Conservation (phyloP, 35 echinoderm and acorn worm species). For the Ophiothrix spiculata region DNA sequence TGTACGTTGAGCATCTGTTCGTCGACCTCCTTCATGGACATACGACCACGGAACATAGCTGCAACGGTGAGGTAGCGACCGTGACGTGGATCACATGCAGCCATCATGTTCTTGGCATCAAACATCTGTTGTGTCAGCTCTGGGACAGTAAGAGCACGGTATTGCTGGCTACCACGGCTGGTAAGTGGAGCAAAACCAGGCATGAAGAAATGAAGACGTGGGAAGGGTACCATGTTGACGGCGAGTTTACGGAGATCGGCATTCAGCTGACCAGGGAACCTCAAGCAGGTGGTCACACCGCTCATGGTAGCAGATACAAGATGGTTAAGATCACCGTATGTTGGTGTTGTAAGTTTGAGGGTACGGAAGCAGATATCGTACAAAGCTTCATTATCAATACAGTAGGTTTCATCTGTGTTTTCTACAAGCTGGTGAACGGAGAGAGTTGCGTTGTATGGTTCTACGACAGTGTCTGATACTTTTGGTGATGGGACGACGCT, state of each 20-base stretch:
- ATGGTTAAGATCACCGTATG: constrained; percentile 92
- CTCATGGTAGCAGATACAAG: constrained; percentile 96
- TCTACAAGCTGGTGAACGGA: constrained; percentile 97
- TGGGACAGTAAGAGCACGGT: constrained; percentile 75
- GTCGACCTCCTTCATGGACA: constrained; percentile 99
- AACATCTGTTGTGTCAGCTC: constrained; percentile 92
- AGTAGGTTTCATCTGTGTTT: constrained; percentile 94
- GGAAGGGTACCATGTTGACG: constrained; percentile 94
- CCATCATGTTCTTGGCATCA: constrained; percentile 99
- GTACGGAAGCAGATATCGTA: constrained; percentile 99
- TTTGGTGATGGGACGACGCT: too few relatives aligned
- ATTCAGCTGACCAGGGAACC: constrained; percentile 89
- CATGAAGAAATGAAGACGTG: constrained; percentile 97
- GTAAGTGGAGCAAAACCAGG: constrained; percentile 91
- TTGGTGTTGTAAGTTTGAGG: constrained; percentile 86
- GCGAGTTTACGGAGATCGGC: constrained; percentile 92
- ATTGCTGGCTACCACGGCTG: constrained; percentile 94
- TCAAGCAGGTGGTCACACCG: constrained; percentile 94
- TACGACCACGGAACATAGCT: constrained; percentile 79
- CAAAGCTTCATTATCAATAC: constrained; percentile 90
- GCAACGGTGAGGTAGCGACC: constrained; percentile 82
- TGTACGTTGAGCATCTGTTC: constrained; percentile 96
- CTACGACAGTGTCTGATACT: too few relatives aligned
- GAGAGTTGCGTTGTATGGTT: too few relatives aligned
- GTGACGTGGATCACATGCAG: constrained; percentile 90